Percentiles rank a stretch among this genome's conserved stretches.
Conservation (phyloP, 2,797 vertebrate genomes). For the Anableps anableps region DNA sequence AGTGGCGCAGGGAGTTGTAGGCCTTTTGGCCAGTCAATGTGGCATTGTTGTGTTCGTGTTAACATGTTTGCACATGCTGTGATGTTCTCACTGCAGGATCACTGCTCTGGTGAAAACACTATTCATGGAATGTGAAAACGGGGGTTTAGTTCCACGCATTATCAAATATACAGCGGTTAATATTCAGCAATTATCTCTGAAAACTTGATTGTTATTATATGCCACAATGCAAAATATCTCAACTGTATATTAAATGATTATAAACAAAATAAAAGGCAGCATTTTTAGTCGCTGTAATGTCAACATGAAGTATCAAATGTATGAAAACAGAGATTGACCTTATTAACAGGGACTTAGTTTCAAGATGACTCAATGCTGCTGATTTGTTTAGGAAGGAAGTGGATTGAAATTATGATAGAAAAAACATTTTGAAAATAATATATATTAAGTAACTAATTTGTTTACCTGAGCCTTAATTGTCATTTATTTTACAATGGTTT, state of each 20-base stretch:
- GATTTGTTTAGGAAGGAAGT: not conserved
- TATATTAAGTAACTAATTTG: not conserved
- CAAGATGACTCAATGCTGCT: not conserved
- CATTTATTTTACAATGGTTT: too few relatives aligned
- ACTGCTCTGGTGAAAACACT: slow-evolving; percentile 28
- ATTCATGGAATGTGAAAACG: not conserved
- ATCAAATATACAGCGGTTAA: not conserved
- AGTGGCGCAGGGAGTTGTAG: slow-evolving; percentile 68
- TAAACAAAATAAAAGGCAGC: not conserved
- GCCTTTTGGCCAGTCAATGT: slow-evolving; percentile 75
- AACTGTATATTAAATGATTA: not conserved
- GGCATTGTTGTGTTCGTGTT: slow-evolving; percentile 73
- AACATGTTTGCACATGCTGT: slow-evolving; percentile 74
- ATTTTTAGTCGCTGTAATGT: not conserved
- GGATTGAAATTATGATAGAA: not conserved
- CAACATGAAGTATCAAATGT: not conserved
- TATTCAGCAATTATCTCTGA: not conserved
- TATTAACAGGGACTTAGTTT: not conserved
- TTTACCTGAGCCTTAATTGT: not conserved
- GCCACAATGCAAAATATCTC: not conserved
- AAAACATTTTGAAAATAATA: not conserved
- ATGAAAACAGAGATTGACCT: not conserved
- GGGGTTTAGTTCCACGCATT: not conserved
- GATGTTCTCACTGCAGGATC: slow-evolving; percentile 49
- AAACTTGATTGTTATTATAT: not conserved